Conservation (phyloP, 2,888 invertebrate genomes). For the Oscheius onirici region DNA sequence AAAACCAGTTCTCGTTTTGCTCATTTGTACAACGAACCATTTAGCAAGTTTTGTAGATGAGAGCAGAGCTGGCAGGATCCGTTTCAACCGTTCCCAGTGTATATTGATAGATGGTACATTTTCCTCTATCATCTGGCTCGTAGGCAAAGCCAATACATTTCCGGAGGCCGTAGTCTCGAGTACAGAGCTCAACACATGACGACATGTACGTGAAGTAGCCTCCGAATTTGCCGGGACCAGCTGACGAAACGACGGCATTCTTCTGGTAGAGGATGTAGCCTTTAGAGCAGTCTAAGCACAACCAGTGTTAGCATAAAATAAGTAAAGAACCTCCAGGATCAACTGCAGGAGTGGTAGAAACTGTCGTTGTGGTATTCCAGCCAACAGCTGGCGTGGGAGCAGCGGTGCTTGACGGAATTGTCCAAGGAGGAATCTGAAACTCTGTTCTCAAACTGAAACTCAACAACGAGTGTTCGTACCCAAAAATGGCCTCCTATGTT, state of each 20-base stretch:
- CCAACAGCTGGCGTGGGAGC: not conserved
- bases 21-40: not conserved
- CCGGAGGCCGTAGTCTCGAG: constrained; percentile 27
- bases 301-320: no score
- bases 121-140: constrained; percentile 35
- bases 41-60: constrained; percentile 25
- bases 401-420: not conserved
- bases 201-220: constrained; percentile 37
- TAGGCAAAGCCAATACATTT: constrained; percentile 33
- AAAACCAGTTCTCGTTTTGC: not conserved
- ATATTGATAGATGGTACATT: constrained; percentile 39
- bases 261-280: constrained; percentile 16
- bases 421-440: constrained; percentile 20
- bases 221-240: constrained; percentile 37
- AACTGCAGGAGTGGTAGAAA: not conserved
- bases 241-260: constrained; percentile 25
- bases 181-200: constrained; percentile 30
- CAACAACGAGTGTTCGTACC: no score
- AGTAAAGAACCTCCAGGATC: constrained; percentile 15
- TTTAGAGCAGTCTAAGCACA: constrained; percentile 3
- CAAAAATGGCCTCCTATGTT: no score
- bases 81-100: constrained; percentile 19
- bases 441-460: no score
- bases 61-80: constrained; percentile 18
- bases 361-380: not conserved